phyloP scores from a whole-genome alignment of 1,140 invertebrate species.

The Heliothis virescens region DNA sequence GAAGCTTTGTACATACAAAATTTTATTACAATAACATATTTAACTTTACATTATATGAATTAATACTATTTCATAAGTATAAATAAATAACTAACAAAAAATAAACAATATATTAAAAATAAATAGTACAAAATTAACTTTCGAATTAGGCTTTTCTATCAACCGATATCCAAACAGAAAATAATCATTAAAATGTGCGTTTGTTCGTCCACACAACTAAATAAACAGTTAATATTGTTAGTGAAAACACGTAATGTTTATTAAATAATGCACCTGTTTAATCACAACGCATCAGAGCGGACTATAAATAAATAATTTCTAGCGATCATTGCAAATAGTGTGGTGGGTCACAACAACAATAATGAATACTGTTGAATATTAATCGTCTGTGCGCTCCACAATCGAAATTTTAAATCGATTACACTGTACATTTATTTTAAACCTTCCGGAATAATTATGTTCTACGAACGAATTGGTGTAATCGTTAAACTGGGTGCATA shows the following conservation, averaged over 20 bases:
- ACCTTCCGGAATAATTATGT: slow-evolving; percentile 40
- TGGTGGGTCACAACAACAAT: background rate
- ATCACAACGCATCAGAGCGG: slow-evolving; percentile 21
- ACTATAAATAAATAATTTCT: slow-evolving; percentile 40
- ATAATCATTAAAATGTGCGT: too few species aligned
- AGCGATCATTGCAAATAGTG: slow-evolving; percentile 29
- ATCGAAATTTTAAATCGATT: slow-evolving; percentile 55
- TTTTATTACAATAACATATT: too few species aligned
- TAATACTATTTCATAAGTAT: too few species aligned
- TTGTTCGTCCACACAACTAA: background rate
- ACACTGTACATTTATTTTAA: slow-evolving; percentile 44
- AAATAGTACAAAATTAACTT: too few species aligned
- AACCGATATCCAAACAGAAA: too few species aligned
- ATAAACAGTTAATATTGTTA: slow-evolving; percentile 11
- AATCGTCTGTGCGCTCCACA: slow-evolving; percentile 39
- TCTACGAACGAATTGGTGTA: background rate
- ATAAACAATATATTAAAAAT: too few species aligned
- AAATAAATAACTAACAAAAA: too few species aligned
- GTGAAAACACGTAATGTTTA: slow-evolving; percentile 21
- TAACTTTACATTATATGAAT: too few species aligned
- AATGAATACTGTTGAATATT: slow-evolving; percentile 48
- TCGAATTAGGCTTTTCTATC: too few species aligned
- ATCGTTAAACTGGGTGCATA: background rate
- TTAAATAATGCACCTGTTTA: slow-evolving; percentile 33
- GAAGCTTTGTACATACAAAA: too few species aligned